These are phyloP conservation scores for Ennomos quercinarius DNA, from an alignment of 2,888 invertebrate genomes.

Conservation along the genomic window DNA sequence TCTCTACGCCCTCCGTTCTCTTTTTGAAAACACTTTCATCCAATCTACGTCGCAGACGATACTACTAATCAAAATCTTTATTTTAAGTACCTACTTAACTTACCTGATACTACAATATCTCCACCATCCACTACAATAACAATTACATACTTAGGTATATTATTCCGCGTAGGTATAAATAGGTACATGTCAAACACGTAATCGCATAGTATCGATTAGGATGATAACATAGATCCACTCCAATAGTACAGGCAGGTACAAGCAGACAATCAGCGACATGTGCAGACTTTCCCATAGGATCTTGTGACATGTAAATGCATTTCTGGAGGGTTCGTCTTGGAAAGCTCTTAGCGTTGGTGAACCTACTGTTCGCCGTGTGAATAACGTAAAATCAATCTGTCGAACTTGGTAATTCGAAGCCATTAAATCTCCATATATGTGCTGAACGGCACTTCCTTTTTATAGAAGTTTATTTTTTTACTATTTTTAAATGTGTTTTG, in stretches of 20 bases:
- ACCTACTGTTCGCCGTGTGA: conserved; percentile 30
- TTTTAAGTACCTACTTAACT: too few relatives aligned
- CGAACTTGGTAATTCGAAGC: conserved; percentile 27
- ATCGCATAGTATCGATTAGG: conserved; percentile 55
- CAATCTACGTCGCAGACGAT: too few relatives aligned
- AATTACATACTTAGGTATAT: too few relatives aligned
- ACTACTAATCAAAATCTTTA: too few relatives aligned
- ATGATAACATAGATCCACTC: conserved; percentile 56
- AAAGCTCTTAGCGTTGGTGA: conserved; percentile 68
- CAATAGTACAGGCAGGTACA: conserved; percentile 57
- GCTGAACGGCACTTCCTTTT: too few relatives aligned
- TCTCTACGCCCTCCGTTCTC: too few relatives aligned
- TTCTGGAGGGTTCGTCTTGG: conserved; percentile 71
- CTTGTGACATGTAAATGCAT: conserved; percentile 82
- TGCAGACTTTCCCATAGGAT: conserved; percentile 75
- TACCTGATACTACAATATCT: too few relatives aligned
- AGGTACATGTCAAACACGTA: conserved; percentile 14
- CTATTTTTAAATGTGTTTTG: too few relatives aligned
- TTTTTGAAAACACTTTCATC: too few relatives aligned
- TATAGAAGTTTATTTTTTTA: too few relatives aligned
- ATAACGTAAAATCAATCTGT: conserved; percentile 24
- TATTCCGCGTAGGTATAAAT: too few relatives aligned
- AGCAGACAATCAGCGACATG: conserved; percentile 71
- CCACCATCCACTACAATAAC: too few relatives aligned
- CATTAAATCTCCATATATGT: not conserved